Evolutionary conservation across 1,140 invertebrate species (phyloP).

Genomic region (Archivesica marissinica): DNA sequence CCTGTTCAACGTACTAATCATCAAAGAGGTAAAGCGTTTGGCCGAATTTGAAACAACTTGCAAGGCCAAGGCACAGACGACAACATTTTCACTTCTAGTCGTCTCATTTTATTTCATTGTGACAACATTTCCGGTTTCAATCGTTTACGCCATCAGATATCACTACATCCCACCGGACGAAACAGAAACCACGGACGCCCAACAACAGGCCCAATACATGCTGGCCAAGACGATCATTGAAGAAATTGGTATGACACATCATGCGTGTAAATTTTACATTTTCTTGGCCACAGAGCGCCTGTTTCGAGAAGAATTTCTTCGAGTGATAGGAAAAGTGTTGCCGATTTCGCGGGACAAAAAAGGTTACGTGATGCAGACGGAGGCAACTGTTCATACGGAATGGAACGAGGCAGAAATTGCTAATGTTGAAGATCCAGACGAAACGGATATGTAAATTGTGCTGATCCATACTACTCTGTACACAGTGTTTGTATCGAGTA

Average conservation of each 20-base stretch:
- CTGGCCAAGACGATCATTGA: slow-evolving; percentile 71
- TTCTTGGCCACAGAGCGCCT: slow-evolving; percentile 67
- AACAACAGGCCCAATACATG: slow-evolving; percentile 65
- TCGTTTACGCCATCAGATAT: slow-evolving; percentile 73
- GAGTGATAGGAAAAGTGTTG: not conserved
- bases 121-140: slow-evolving; percentile 77
- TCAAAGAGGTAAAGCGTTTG: slow-evolving; percentile 61
- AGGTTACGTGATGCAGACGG: not conserved
- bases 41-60: slow-evolving; percentile 30
- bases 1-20: slow-evolving; percentile 74
- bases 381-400: slow-evolving; percentile 25
- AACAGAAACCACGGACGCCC: slow-evolving; percentile 54
- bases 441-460: slow-evolving; percentile 39
- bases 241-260: slow-evolving; percentile 78
- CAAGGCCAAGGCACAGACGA: slow-evolving; percentile 52
- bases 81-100: slow-evolving; percentile 77
- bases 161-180: slow-evolving; percentile 54
- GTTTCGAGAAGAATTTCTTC: slow-evolving; percentile 64
- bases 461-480: too few species aligned
- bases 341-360: not conserved
- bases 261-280: slow-evolving; percentile 79
- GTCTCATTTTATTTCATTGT: slow-evolving; percentile 80
- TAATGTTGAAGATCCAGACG: slow-evolving; percentile 1
- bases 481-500: too few species aligned
- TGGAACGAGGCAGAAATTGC: slow-evolving; percentile 20